Percentiles rank a stretch among this genome's conserved stretches.
These are phyloP conservation scores for Orestias chungarensis DNA, from an alignment of 2,797 vertebrate species.

Conservation along the genomic window DNA sequence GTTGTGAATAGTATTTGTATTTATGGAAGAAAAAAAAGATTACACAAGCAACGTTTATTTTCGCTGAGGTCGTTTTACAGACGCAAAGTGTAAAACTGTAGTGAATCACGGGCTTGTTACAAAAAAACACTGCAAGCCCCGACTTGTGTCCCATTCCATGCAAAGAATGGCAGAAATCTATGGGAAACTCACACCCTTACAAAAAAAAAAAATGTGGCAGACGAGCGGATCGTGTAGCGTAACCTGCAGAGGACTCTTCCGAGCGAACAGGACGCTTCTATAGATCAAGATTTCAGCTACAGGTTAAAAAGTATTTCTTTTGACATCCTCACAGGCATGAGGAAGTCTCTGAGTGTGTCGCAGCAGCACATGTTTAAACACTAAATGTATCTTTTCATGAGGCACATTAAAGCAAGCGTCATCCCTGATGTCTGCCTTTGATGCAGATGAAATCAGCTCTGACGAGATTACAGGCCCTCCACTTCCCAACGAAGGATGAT, in stretches of 20 bases:
- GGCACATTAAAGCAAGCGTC: conserved; percentile 9
- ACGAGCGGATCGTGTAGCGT: conserved; percentile 8
- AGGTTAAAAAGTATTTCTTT: not conserved
- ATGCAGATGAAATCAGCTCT: conserved; percentile 43
- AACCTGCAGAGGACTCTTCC: not conserved
- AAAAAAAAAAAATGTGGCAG: conserved; percentile 16
- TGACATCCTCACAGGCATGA: not conserved
- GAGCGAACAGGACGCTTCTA: conserved; percentile 9
- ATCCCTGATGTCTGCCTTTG: conserved; percentile 7
- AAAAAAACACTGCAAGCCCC: conserved; percentile 74
- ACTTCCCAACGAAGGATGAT: conserved; percentile 39
- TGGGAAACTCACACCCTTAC: conserved; percentile 32
- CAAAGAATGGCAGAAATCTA: conserved; percentile 50
- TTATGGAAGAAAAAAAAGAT: too few species aligned
- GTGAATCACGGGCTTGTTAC: conserved; percentile 57
- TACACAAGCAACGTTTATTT: too few species aligned
- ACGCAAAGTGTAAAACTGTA: too few species aligned
- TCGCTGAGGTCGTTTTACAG: too few species aligned
- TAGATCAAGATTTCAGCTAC: not conserved
- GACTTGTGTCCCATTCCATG: conserved; percentile 74
- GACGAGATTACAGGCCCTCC: conserved; percentile 56
- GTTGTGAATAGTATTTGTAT: too few species aligned
- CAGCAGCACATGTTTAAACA: conserved; percentile 1
- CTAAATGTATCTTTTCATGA: not conserved
- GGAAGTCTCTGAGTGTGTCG: not conserved